These are phyloP conservation scores for Chrysodeixis includens DNA, from an alignment of 2,888 invertebrate genomes.

Conservation along the genomic window DNA sequence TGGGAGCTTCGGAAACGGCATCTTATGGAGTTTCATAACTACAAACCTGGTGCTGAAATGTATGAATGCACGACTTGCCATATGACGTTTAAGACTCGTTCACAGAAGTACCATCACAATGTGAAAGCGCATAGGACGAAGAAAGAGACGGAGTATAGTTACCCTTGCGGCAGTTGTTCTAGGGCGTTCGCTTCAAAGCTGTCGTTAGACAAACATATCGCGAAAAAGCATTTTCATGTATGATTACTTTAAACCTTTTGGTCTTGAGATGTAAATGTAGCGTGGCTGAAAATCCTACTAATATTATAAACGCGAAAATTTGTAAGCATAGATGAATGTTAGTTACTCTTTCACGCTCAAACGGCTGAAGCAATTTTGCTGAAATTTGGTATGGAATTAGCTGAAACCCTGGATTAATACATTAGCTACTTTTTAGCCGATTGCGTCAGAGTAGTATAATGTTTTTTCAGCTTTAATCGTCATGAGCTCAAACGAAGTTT, in stretches of 20 bases:
- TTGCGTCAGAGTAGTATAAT: no score
- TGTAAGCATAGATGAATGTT: no score
- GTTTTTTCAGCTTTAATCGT: no score
- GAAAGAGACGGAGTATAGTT: conserved; percentile 83
- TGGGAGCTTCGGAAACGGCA: conserved; percentile 84
- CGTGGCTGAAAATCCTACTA: no score
- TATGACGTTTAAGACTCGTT: conserved; percentile 84
- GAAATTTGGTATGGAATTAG: no score
- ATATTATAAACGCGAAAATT: no score
- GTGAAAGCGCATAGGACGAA: conserved; percentile 83
- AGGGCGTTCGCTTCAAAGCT: conserved; percentile 86
- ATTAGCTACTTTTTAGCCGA: no score
- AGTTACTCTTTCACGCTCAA: no score
- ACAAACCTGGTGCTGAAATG: conserved; percentile 82
- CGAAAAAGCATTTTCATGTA: conserved; percentile 86
- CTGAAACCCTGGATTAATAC: no score
- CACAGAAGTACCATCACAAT: conserved; percentile 85
- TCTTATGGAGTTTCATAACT: conserved; percentile 84
- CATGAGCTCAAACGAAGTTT: no score
- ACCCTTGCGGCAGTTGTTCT: conserved; percentile 85
- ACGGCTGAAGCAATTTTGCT: no score
- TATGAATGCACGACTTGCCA: conserved; percentile 85
- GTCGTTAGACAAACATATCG: conserved; percentile 87
- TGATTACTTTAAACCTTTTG: conserved; percentile 45
- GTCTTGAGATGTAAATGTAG: neutral